Evolutionary conservation across 2,888 invertebrate species (phyloP), one percentile per base, ranked within the genome.

Genomic region (Tanaodytes sp.): DNA sequence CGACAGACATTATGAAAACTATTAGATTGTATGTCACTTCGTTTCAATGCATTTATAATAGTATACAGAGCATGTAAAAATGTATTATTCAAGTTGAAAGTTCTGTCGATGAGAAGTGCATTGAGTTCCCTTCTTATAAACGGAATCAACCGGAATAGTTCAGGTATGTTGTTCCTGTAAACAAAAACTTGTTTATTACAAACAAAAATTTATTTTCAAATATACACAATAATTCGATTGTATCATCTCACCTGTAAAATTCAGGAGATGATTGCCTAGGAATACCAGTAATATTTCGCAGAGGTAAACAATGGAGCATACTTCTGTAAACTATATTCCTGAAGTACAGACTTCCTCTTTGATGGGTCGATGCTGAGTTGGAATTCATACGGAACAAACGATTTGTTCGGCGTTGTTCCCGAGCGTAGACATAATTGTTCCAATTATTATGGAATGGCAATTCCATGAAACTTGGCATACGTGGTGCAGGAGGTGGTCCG

Each of bases 41-140:
- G 59, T 30, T 49, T n/a, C 9, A 66, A 19, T 31, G 27, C 54
- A 2, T n/a, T n/a, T 14, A 4, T 30, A 19, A 66, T 48, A 4
- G 36, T 39, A 20, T 27, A 19, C 4, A 58, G n/a, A 12, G 54
- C 42, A 5, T 16, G 23, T 23, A 23, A 4, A 23, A 23, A 23
- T 23, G 23, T 23, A 23, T 5, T 8, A 30, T 6, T 23, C 12
- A 42, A 5, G 5, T 16, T 31, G 4, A 4, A 40, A 19, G 14
- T 30, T 30, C 45, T 37, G 18, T 12, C n/a, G 1, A 12, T 2
- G 3, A 51, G 11, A 1, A 49, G 14, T 2, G 33, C 52, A 16
- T 4, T 1, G 9, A 66, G 42, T 4, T 66, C 65, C 27, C 65
- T 43, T 27, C 40, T 31, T 12, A 66, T 57, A 36, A 66, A 66